Evolutionary conservation across 1,140 invertebrate genomes (phyloP).

Genomic region (Ostrea denselamellosa): DNA sequence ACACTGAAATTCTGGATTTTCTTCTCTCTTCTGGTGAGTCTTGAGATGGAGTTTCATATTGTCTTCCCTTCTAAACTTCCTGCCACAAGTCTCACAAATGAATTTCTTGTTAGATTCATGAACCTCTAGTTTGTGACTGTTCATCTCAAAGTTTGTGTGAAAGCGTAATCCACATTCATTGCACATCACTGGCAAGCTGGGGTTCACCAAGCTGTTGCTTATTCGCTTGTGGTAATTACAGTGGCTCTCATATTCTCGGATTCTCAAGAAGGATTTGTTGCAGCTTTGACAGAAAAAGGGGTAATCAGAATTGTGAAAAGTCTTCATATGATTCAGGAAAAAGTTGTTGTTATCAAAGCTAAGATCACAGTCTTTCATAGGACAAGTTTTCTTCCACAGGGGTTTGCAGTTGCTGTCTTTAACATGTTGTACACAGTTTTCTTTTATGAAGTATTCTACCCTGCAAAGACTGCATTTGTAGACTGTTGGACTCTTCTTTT

Average conservation of each 20-base stretch:
- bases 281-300: background rate
- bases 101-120: constrained; percentile 24
- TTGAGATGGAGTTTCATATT: constrained; percentile 1
- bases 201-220: background rate
- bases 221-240: background rate
- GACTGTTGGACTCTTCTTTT: background rate
- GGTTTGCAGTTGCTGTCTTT: background rate
- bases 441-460: constrained; percentile 11
- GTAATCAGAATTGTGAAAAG: background rate
- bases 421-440: constrained; percentile 4
- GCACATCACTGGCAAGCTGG: background rate
- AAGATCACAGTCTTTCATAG: constrained; percentile 5
- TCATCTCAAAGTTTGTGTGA: background rate
- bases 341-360: constrained; percentile 32
- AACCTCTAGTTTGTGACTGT: constrained; percentile 6
- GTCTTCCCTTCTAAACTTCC: constrained; percentile 20
- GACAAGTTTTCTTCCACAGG: constrained; percentile 3
- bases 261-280: background rate
- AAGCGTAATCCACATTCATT: constrained; percentile 25
- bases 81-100: background rate
- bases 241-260: constrained; percentile 8
- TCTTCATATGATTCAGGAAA: constrained; percentile 18
- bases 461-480: constrained; percentile 10
- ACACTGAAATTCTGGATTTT: constrained; percentile 19
- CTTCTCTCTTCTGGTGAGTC: background rate